phyloP scores from a whole-genome alignment of 2,797 vertebrate genomes.

The Thaleichthys pacificus region DNA sequence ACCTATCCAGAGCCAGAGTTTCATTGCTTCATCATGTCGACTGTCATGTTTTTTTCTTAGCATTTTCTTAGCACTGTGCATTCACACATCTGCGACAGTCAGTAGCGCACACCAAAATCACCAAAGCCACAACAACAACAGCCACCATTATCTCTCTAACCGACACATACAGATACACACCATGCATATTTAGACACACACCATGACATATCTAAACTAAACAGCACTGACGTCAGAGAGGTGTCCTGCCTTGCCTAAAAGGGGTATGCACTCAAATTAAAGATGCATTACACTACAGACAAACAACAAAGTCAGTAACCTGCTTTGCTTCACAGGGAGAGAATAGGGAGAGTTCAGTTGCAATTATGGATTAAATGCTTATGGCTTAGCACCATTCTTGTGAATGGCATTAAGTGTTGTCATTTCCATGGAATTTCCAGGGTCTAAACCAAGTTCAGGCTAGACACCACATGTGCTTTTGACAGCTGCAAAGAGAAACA shows the following conservation, averaged over 20 bases:
- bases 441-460: constrained; percentile 5
- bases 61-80: constrained; percentile 41
- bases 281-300: constrained; percentile 31
- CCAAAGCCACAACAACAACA: background rate
- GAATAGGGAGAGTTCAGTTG: constrained; percentile 19
- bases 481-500: constrained; percentile 65
- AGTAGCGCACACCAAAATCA: no score
- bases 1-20: no score
- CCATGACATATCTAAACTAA: constrained; percentile 17
- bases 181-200: constrained; percentile 46
- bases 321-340: background rate
- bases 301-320: background rate
- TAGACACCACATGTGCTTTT: constrained; percentile 25
- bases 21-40: no score
- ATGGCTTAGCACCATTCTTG: constrained; percentile 10
- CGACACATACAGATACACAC: constrained; percentile 26
- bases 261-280: constrained; percentile 18
- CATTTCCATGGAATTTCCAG: constrained; percentile 20
- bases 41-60: no score
- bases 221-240: constrained; percentile 67
- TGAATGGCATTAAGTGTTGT: constrained; percentile 10
- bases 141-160: constrained; percentile 42
- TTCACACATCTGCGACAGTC: constrained; percentile 17
- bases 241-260: constrained; percentile 67
- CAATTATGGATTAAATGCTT: constrained; percentile 18